phyloP scores from a whole-genome alignment of 2,888 invertebrate genomes.

The Piscicola geometra region DNA sequence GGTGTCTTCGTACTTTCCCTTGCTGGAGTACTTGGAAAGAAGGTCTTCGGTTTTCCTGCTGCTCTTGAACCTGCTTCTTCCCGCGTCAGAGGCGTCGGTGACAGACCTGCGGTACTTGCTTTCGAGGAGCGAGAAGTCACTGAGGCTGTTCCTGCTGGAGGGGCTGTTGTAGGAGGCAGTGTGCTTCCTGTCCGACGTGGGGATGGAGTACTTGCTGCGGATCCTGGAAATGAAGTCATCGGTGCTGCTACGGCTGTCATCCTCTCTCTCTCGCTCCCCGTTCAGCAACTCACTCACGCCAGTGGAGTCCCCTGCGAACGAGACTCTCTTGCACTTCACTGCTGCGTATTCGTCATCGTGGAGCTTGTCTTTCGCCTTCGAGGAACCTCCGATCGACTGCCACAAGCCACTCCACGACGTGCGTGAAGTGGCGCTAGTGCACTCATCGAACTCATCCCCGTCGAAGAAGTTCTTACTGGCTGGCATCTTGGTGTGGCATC shows the following conservation, averaged over 20 bases:
- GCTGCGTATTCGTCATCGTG: not conserved
- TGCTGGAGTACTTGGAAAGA: not conserved
- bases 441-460: not conserved
- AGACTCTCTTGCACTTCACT: not conserved
- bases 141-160: conserved; percentile 12
- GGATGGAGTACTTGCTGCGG: conserved; percentile 16
- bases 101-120: conserved; percentile 7
- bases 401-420: conserved; percentile 12
- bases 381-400: not conserved
- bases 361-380: not conserved
- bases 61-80: not conserved
- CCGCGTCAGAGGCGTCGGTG: not conserved
- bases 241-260: not conserved
- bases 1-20: not conserved
- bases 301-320: not conserved
- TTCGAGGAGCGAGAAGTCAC: conserved; percentile 4
- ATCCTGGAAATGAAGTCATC: conserved; percentile 23
- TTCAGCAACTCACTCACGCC: not conserved
- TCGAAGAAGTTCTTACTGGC: not conserved
- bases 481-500: not conserved
- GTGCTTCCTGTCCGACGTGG: not conserved
- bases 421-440: not conserved
- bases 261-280: not conserved
- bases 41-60: not conserved
- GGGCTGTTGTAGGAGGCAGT: not conserved